Base-by-base conservation (phyloP, 2,888 invertebrate species). In the Drosophila aldrichi region DNA sequence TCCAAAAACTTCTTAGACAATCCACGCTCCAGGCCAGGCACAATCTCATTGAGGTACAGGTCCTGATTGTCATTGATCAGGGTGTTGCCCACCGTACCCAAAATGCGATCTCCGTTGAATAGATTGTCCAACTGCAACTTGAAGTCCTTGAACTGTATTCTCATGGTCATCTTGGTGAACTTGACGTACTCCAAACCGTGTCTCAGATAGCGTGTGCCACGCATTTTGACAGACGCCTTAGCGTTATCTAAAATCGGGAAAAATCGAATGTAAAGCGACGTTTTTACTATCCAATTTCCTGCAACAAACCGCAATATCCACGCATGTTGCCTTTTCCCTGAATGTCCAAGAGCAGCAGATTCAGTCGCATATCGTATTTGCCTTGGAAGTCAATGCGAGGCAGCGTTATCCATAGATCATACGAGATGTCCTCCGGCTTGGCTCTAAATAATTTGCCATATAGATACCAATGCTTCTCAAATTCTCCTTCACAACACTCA, bases 61-160 rank as follows among this genome's bases (percentile, higher is more conserved):
- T 93, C 91, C 51, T 91, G 90, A 74, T 93, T 92, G 36, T 93
- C 90, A 68, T 93, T 93, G 61, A 93, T 92, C 29, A 93, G 81
- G 0, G 75, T 74, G 69, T 93, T 93, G 56, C 93, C 93, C 48
- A 93, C 90, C 69, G 92, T 90, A 0, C 93, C 92, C 14, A 93
- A 74, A 2, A 91, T 77, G 16, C 90, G 90, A 72, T 93, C 92
- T 0, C 92, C 91, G 68, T 92, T 92, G 56, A 93, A 93, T 6
- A 93, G 80, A 84, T 93, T 93, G 41, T 93, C 91, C 48, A 93
- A 67, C 46, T 91, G 88, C 55, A 93, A 60, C 63, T 92, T 91
- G 38, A 92, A 90, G 38, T 89, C 89, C 65, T 79, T 91, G 32
- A 93, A 90, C 61, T 88, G 82, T 16, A 93, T 90, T 54, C 90